Evolutionary conservation across 2,113 vertebrate genomes (phyloP), one percentile per base, ranked within the genome.

Genomic region (Bos javanicus): DNA sequence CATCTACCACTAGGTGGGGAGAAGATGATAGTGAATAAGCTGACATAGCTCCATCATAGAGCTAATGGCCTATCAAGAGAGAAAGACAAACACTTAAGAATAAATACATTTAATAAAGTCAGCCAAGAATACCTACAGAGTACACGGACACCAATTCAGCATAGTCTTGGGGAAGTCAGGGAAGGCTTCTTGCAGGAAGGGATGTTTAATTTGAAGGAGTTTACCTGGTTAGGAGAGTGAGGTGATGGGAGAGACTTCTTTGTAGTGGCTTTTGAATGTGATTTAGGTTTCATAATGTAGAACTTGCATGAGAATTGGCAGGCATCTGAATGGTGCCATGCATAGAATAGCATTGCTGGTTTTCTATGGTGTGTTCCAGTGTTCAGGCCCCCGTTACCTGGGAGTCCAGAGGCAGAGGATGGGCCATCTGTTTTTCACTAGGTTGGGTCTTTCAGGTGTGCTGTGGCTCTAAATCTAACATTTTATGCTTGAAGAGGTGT

Each of bases 111-210:
- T 33, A 71, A 80, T 15, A 19, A 84, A 28, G 12, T 33, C 39
- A 95, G 59, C 16, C 52, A 74, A 80, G 92, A 82, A 67, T 67
- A 6, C 33, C 62, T 26, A 30, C 36, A 39, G 87, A 91, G 28
- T 89, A 14, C 26, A 25, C 3, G 5, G 4, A 67, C 52, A 83
- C 28, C 19, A 10, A n/a, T 39, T 16, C 57, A 7, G n/a, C 1
- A 50, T 14, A 78, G 54, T 28, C 39, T 91, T 52, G 52, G 48
- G 43, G 67, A 85, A 93, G 59, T 71, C 76, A 48, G 36, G 28
- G 54, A 81, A 87, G 39, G 23, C 28, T 94, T 76, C 60, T 17
- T 30, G 67, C 46, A 87, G 91, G 64, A 95, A 93, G 26, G 30
- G 57, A 11, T 33, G 11, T 76, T 87, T n/a, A 52, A 19, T 36